phyloP scores from a whole-genome alignment of 2,888 invertebrate species.

The Serripes groenlandicus region DNA sequence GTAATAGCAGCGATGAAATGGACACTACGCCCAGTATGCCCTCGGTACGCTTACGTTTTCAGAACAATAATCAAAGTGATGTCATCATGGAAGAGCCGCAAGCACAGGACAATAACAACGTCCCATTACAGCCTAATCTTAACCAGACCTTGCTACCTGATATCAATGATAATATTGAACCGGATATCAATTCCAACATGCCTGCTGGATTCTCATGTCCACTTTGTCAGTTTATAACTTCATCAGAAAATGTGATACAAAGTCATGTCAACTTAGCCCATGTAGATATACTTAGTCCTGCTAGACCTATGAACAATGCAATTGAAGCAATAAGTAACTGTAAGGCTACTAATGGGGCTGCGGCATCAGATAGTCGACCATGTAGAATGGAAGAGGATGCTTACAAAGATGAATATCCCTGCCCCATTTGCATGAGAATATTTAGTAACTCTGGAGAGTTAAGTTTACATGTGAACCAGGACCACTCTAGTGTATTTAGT shows the following conservation, averaged over 20 bases:
- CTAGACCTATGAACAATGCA: conserved; percentile 36
- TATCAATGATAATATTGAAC: conserved; percentile 74
- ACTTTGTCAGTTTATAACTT: conserved; percentile 92
- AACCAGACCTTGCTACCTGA: conserved; percentile 65
- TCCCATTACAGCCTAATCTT: conserved; percentile 60
- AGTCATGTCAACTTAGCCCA: conserved; percentile 94
- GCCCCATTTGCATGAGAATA: conserved; percentile 93
- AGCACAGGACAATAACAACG: conserved; percentile 62
- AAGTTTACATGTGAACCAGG: conserved; percentile 94
- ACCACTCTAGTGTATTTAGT: conserved; percentile 93
- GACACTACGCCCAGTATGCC: conserved; percentile 11
- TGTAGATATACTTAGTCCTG: conserved; percentile 86
- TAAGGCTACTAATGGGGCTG: neutral
- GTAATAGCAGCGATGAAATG: conserved; percentile 7
- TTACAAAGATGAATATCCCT: conserved; percentile 88
- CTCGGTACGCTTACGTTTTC: conserved; percentile 24
- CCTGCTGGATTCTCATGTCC: conserved; percentile 88
- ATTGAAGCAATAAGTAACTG: conserved; percentile 1
- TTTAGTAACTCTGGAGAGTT: conserved; percentile 90
- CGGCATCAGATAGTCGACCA: neutral
- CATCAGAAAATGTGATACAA: conserved; percentile 91
- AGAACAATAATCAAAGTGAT: conserved; percentile 46
- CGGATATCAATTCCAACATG: conserved; percentile 74
- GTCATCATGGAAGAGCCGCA: conserved; percentile 57
- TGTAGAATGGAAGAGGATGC: conserved; percentile 24